Percentiles rank a stretch among this genome's conserved stretches.
These are phyloP conservation scores for Falco concolor DNA, from an alignment of 2,797 vertebrate genomes.

Conservation along the genomic window DNA sequence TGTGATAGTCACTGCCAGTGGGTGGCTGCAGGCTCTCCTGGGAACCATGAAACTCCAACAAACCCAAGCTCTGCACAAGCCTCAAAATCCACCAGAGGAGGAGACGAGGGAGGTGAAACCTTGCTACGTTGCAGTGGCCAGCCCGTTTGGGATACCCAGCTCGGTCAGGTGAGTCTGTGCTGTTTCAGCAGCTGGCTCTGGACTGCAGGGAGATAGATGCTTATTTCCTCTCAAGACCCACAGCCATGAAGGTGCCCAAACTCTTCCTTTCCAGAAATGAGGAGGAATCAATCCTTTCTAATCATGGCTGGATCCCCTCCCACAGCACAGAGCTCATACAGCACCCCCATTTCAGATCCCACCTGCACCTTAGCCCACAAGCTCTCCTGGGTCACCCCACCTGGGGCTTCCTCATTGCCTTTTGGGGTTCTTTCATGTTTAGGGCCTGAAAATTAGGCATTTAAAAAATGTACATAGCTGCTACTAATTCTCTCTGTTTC, in stretches of 20 bases:
- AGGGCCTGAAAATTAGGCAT: neutral
- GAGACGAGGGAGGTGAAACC: neutral
- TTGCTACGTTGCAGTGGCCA: fast-evolving
- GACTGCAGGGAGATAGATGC: neutral
- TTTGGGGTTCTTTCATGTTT: neutral
- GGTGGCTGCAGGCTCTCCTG: neutral
- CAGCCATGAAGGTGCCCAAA: neutral
- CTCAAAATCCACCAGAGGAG: neutral
- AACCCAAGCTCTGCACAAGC: neutral
- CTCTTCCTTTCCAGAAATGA: neutral
- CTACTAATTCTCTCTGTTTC: neutral
- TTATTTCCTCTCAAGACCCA: neutral
- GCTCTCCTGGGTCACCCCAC: neutral
- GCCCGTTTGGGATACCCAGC: neutral
- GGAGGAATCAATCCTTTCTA: neutral
- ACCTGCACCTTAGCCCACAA: neutral
- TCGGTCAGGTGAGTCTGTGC: fast-evolving
- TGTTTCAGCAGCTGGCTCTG: neutral
- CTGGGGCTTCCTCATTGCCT: neutral
- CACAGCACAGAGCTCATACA: neutral
- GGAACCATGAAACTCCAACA: neutral
- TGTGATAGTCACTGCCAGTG: fast-evolving
- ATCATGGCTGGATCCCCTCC: neutral
- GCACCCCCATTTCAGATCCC: neutral
- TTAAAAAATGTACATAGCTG: neutral